Conservation (phyloP, 2,888 invertebrate genomes). For the Eupithecia subfuscata region DNA sequence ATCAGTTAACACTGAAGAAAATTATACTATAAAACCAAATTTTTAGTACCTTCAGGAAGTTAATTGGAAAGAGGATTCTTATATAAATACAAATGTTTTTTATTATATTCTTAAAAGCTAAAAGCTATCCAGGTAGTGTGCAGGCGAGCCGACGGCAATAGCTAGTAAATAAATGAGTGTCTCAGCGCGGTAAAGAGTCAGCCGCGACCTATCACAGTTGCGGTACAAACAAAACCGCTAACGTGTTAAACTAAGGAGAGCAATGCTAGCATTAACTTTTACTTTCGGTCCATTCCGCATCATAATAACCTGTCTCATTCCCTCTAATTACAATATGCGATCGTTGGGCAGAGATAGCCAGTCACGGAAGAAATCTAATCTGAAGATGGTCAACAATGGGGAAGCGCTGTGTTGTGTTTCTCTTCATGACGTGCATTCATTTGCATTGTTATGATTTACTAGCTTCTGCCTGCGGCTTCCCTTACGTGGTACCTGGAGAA, state of each 20-base stretch:
- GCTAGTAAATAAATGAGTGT: neutral
- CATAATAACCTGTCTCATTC: constrained; percentile 48
- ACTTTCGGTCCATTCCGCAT: constrained; percentile 41
- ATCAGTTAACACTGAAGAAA: too few species aligned
- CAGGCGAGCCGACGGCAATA: neutral
- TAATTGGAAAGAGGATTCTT: too few species aligned
- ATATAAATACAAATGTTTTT: too few species aligned
- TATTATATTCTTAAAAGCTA: too few species aligned
- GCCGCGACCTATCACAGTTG: constrained; percentile 27
- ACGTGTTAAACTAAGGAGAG: constrained; percentile 24
- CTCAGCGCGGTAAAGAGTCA: neutral
- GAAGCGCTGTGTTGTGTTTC: constrained; percentile 25
- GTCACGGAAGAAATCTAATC: constrained; percentile 47
- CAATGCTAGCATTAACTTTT: constrained; percentile 38
- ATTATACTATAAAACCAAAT: too few species aligned
- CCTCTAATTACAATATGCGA: constrained; percentile 43
- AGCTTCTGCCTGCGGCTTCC: neutral
- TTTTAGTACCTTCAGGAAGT: too few species aligned
- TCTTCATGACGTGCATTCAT: constrained; percentile 23
- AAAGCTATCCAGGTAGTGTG: neutral
- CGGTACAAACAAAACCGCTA: constrained; percentile 25
- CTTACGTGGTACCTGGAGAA: neutral
- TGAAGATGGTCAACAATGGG: constrained; percentile 45
- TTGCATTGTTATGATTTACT: constrained; percentile 2
- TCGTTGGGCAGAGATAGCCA: constrained; percentile 52